These are phyloP conservation scores for Nematolebias whitei DNA, from an alignment of 2,113 vertebrate species.

Conservation along the genomic window DNA sequence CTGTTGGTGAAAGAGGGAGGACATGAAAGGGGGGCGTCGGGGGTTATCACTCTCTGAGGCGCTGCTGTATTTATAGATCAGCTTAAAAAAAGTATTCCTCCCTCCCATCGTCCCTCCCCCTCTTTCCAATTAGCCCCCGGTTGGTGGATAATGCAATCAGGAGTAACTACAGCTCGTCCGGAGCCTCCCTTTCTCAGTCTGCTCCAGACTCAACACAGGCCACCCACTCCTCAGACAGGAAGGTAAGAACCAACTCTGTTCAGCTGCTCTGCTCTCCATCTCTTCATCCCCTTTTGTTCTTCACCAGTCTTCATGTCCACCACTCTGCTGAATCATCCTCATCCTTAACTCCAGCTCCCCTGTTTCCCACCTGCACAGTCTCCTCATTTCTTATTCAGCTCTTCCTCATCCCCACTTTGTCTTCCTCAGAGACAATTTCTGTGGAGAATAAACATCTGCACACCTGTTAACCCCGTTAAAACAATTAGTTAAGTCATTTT, in stretches of 20 bases:
- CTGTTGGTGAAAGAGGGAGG: conserved; percentile 33
- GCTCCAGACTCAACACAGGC: conserved; percentile 71
- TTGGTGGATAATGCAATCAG: conserved; percentile 83
- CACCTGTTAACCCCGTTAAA: background rate
- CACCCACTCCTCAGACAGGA: conserved; percentile 69
- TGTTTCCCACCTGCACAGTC: conserved; percentile 40
- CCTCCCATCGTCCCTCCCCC: conserved; percentile 35
- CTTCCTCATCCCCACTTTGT: conserved; percentile 7
- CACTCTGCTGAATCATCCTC: conserved; percentile 18
- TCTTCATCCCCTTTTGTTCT: conserved; percentile 42
- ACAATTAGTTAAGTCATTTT: conserved; percentile 14
- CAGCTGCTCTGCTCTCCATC: conserved; percentile 55
- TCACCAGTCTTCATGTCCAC: conserved; percentile 50
- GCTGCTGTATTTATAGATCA: conserved; percentile 80
- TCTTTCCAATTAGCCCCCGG: conserved; percentile 77
- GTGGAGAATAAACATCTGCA: background rate
- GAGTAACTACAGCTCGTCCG: conserved; percentile 51
- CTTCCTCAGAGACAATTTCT: conserved; percentile 12
- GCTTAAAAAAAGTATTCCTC: conserved; percentile 70
- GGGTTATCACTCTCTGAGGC: conserved; percentile 76
- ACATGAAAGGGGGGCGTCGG: conserved; percentile 50
- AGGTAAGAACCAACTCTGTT: conserved; percentile 70
- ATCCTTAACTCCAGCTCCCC: conserved; percentile 35
- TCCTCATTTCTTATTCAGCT: conserved; percentile 30
- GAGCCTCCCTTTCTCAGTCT: conserved; percentile 66